Percentiles rank a stretch among this genome's conserved stretches.
Conservation (phyloP, 1,140 invertebrate species). For the Danaus melanippus region DNA sequence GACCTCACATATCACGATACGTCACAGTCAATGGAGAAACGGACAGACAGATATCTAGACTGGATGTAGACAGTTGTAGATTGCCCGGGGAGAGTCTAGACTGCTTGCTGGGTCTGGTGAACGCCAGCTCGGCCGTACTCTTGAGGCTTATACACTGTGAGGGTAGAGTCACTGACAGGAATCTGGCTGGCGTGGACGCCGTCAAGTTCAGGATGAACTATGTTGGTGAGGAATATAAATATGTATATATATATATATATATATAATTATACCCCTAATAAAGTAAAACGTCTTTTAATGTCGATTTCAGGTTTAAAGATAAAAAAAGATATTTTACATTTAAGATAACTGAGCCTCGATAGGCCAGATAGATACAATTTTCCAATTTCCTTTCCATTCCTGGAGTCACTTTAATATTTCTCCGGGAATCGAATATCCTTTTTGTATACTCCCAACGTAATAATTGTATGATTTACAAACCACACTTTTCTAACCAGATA, state of each 20-base stretch:
- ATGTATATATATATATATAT: too few relatives aligned
- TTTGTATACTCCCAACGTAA: too few relatives aligned
- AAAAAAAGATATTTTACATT: neutral
- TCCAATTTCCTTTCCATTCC: too few relatives aligned
- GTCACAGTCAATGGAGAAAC: neutral
- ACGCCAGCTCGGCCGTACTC: neutral
- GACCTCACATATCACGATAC: neutral
- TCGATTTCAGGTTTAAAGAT: neutral
- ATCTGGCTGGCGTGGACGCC: neutral
- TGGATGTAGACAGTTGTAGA: neutral
- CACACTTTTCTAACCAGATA: slow-evolving; percentile 5
- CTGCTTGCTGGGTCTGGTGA: slow-evolving; percentile 1
- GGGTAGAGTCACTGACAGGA: neutral
- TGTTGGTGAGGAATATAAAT: slow-evolving; percentile 9
- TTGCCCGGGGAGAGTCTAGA: slow-evolving; percentile 4
- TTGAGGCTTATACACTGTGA: neutral
- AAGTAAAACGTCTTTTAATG: too few relatives aligned
- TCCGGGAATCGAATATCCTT: too few relatives aligned
- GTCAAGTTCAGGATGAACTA: slow-evolving; percentile 6
- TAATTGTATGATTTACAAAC: too few relatives aligned
- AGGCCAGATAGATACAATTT: too few relatives aligned
- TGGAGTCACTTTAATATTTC: too few relatives aligned
- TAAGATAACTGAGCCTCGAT: neutral
- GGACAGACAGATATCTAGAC: neutral
- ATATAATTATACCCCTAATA: too few relatives aligned